Base-by-base conservation (phyloP, 1,140 invertebrate species). In the Drosophila arizonae region DNA sequence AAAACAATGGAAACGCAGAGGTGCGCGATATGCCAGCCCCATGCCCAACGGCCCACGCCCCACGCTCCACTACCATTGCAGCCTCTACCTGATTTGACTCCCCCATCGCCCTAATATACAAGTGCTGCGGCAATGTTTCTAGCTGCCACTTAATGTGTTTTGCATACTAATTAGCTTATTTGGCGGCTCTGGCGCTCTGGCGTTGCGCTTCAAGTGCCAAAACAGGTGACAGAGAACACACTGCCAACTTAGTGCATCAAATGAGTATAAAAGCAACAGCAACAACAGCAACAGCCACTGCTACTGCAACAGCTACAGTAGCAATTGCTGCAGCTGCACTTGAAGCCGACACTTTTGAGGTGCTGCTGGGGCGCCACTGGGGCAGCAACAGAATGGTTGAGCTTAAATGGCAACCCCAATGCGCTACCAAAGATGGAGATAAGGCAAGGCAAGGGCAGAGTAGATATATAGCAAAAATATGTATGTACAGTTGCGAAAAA, bases 161-260 rank as follows among this genome's bases (percentile, higher is more conserved):
- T 87, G 82, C 82, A 76, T 87, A 88, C 84, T 88, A 88, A 88
- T 88, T 88, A 88, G 84, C 76, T 84, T 88, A 79, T 84, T 85
- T 87, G 82, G 69, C 82, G 69, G 76, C 43, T 39, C 82, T 78
- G 65, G 70, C 81, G 67, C 69, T 61, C 15, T 15, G 43, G 43
- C 43, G 43, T 39, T 46, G 73, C 71, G 60, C 57, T 81, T 86
- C 72, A 86, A 86, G 82, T 86, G 84, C 61, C 55, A 64, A 45
- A 86, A 75, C 69, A 87, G 81, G 81, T 81, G 82, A 86, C 82
- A 73, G 70, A 72, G 69, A 76, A 72, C 63, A 68, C 57, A 62
- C 54, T 46, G 65, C 48, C 46, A 70, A 77, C 65, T 76, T 69
- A 61, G 43, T 81, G 78, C 78, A 68, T 69, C 72, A 79, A 79